phyloP scores from a whole-genome alignment of 2,113 vertebrate species.

The Ivindomyrus marchei region DNA sequence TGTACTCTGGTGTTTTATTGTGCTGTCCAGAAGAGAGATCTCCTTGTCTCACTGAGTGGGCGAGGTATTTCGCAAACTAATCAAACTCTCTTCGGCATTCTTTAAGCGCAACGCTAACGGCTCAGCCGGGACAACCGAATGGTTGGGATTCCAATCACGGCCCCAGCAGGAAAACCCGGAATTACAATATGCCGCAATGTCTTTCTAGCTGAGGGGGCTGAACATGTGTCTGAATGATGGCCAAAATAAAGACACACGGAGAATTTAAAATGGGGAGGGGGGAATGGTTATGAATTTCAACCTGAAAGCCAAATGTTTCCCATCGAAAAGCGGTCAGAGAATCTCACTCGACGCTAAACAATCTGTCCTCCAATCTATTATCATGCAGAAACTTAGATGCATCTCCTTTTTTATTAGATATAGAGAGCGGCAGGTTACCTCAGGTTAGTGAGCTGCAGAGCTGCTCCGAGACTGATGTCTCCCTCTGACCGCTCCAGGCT shows the following conservation, averaged over 20 bases:
- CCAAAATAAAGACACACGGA: not conserved
- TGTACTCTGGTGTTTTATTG: not conserved
- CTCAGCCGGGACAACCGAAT: not conserved
- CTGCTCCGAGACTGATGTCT: not conserved
- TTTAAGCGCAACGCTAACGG: not conserved
- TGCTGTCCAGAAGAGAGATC: not conserved
- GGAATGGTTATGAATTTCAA: not conserved
- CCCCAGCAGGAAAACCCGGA: not conserved
- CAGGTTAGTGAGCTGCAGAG: not conserved
- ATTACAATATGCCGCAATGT: conserved; percentile 3
- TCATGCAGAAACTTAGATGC: not conserved
- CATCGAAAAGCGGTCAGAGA: not conserved
- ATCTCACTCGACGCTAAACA: not conserved
- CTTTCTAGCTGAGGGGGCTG: not conserved
- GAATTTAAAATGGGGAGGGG: not conserved
- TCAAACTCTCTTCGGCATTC: not conserved
- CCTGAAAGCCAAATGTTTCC: not conserved
- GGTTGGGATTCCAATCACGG: not conserved
- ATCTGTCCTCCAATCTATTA: not conserved
- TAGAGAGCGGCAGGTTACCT: not conserved
- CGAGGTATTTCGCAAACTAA: conserved; percentile 2
- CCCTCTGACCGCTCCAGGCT: not conserved
- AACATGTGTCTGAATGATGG: not conserved
- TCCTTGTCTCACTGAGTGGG: not conserved
- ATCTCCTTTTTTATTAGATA: not conserved